Conservation (phyloP, 2,797 vertebrate genomes). For the Limnodromus scolopaceus region DNA sequence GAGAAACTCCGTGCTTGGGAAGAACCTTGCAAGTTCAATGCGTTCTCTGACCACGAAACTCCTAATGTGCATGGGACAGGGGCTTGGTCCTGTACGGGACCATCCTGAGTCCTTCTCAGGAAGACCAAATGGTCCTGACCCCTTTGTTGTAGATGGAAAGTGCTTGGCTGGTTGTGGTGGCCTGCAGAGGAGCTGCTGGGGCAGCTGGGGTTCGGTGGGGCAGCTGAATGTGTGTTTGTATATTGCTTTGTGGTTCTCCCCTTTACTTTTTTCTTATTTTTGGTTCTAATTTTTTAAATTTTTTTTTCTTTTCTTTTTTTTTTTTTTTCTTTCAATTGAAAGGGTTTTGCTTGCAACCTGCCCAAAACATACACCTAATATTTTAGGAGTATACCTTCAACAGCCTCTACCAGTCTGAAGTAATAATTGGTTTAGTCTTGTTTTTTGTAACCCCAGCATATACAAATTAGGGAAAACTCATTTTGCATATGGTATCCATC, state of each 20-base stretch:
- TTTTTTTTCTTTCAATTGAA: background rate
- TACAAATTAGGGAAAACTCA: background rate
- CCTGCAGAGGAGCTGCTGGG: background rate
- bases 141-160: background rate
- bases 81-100: background rate
- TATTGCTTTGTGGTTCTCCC: background rate
- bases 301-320: background rate
- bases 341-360: background rate
- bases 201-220: too few species aligned
- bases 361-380: background rate
- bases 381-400: background rate
- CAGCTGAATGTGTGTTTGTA: background rate
- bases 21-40: background rate
- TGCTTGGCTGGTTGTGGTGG: background rate
- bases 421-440: background rate
- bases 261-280: background rate
- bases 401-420: background rate
- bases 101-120: background rate
- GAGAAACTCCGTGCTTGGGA: background rate
- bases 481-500: background rate
- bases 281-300: background rate
- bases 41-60: background rate
- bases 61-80: rapidly evolving
- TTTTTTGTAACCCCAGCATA: background rate
- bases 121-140: background rate